Evolutionary conservation across 2,797 vertebrate species (phyloP).

Genomic region (Eupleurogrammus muticus): DNA sequence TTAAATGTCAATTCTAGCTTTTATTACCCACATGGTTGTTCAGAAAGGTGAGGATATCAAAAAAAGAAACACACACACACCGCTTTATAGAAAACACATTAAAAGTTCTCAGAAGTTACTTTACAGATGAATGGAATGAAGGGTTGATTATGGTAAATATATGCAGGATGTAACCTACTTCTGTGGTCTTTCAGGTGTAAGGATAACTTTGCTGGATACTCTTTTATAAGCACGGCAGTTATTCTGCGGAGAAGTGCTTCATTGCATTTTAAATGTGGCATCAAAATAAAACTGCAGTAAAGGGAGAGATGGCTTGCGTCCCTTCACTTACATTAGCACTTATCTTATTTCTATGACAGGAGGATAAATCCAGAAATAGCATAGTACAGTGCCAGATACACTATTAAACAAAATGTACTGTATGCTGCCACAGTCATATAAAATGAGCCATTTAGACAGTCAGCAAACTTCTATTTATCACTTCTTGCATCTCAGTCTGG

Average conservation of each 20-base stretch:
- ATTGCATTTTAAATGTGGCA: slow-evolving; percentile 63
- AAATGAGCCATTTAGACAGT: slow-evolving; percentile 34
- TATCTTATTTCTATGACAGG: slow-evolving; percentile 57
- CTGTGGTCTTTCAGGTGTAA: slow-evolving; percentile 69
- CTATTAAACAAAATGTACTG: slow-evolving; percentile 34
- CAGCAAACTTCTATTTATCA: slow-evolving; percentile 46
- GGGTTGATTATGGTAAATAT: slow-evolving; percentile 76
- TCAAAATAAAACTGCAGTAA: slow-evolving; percentile 53
- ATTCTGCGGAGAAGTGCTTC: slow-evolving; percentile 36
- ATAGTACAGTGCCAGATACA: slow-evolving; percentile 16
- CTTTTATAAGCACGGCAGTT: slow-evolving; percentile 44
- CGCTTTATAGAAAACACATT: slow-evolving; percentile 53
- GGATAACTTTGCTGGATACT: slow-evolving; percentile 59
- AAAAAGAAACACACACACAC: slow-evolving; percentile 7
- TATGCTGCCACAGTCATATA: slow-evolving; percentile 27
- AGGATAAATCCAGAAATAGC: slow-evolving; percentile 56
- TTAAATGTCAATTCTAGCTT: slow-evolving; percentile 73
- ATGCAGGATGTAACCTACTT: slow-evolving; percentile 82
- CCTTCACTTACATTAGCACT: slow-evolving; percentile 42
- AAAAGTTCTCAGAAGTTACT: slow-evolving; percentile 69
- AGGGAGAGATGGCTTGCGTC: slow-evolving; percentile 33
- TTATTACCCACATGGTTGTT: slow-evolving; percentile 61
- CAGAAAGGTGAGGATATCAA: slow-evolving; percentile 41
- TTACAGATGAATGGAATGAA: slow-evolving; percentile 60
- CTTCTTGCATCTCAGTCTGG: slow-evolving; percentile 16